phyloP scores from a whole-genome alignment of 2,888 invertebrate genomes.

The Tinea semifulvella region DNA sequence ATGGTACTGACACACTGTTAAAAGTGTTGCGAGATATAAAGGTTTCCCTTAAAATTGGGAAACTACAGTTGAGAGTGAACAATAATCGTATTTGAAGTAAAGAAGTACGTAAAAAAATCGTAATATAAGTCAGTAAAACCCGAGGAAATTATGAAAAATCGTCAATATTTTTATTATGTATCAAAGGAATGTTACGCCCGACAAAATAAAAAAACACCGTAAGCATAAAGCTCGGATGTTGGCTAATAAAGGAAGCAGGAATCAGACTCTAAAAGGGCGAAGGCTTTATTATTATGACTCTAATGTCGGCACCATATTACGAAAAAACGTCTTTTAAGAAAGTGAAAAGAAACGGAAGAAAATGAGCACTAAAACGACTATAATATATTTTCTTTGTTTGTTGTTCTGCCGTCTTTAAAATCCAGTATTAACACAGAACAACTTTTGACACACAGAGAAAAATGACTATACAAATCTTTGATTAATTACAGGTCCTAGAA shows the following conservation, averaged over 20 bases:
- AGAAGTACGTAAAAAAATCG: too few species aligned
- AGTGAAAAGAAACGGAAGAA: conserved; percentile 15
- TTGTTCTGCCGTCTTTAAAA: too few species aligned
- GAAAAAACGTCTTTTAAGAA: conserved; percentile 21
- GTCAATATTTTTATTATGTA: conserved; percentile 10
- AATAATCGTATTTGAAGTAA: too few species aligned
- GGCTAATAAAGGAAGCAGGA: conserved; percentile 52
- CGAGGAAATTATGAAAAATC: neutral
- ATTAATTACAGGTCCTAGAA: too few species aligned
- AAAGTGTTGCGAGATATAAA: too few species aligned
- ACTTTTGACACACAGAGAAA: too few species aligned
- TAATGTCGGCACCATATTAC: conserved; percentile 40
- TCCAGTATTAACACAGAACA: too few species aligned
- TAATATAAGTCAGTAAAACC: neutral
- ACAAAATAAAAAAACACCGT: conserved; percentile 44
- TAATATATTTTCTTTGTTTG: conserved; percentile 3
- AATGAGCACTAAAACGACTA: conserved; percentile 6
- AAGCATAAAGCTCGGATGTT: conserved; percentile 45
- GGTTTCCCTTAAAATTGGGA: too few species aligned
- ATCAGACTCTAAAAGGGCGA: conserved; percentile 33
- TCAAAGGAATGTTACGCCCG: conserved; percentile 4
- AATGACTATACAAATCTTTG: too few species aligned
- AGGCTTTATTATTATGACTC: conserved; percentile 52
- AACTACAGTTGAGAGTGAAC: too few species aligned
- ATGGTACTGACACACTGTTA: too few species aligned